Evolutionary conservation across 1,140 invertebrate species (phyloP), one percentile per base, ranked within the genome.

Genomic region (Neodiprion pinetum): DNA sequence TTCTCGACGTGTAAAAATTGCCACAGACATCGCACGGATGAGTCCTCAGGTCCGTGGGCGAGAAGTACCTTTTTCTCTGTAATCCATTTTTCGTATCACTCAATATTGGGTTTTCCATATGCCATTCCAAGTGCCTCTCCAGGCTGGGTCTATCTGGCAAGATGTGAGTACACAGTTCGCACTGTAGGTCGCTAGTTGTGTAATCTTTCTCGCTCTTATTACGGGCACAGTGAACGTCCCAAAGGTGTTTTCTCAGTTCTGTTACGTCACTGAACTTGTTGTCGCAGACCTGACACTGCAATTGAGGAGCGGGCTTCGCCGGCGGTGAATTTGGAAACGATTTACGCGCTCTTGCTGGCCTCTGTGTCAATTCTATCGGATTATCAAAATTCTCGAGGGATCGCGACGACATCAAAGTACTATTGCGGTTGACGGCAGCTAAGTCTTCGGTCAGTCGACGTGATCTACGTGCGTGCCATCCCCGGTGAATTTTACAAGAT

Each of bases 1-100:
- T 87, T 7, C 79, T 81, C 8, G 80, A 86, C 14, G 89, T 90
- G 75, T 91, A 93, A 72, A 87, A 89, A 77, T 92, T 93, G 49
- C 91, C 89, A 72, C 92, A 92, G 17, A 90, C 88, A 48, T 91
- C 90, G 74, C 92, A 93, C 12, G 90, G 85, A 70, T 89, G 90
- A 1, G 83, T 87, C 48, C 88, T 86, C 9, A 80, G 79, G 3
- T 70, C 9, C 11, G n/a, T 68, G n/a, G 17, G 23, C n/a, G 14
- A 48, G 10, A 8, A 10, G 0, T 48, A 50, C 21, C 21, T 12
- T 40, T 67, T 7, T 69, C 76, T 50, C 48, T 76, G 12, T 47
- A 47, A 4, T 61, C 11, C 75, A 21, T 11, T 66, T 61, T 49
- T 49, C 9, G 77, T 75, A 4, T 83, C 78, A 23, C 77, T 79